Conservation (phyloP, 2,797 vertebrate genomes). For the Pagetopsis macropterus region DNA sequence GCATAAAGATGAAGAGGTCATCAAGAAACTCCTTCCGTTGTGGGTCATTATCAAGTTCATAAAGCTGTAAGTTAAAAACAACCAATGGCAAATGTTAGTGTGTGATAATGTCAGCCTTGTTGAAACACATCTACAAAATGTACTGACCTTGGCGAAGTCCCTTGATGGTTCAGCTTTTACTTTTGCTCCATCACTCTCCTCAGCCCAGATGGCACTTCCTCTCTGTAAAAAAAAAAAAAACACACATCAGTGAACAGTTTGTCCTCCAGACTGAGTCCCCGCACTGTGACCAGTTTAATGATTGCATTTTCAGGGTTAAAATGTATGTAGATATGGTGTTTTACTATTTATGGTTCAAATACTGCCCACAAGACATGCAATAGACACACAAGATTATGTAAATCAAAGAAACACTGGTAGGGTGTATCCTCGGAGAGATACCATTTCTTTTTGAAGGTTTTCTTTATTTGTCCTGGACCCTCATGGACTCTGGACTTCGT, state of each 20-base stretch:
- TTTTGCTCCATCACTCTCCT: conserved; percentile 89
- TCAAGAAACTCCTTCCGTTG: conserved; percentile 96
- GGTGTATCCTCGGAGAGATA: neutral
- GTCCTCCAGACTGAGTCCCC: neutral
- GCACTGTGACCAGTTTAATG: neutral
- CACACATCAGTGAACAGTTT: neutral
- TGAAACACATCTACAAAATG: neutral
- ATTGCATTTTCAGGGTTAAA: neutral
- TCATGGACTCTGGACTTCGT: conserved; percentile 12
- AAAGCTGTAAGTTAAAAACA: conserved; percentile 82
- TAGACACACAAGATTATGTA: neutral
- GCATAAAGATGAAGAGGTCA: conserved; percentile 96
- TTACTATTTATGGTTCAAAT: neutral
- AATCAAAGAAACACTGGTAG: neutral
- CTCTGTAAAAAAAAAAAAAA: conserved; percentile 63
- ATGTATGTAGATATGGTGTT: neutral
- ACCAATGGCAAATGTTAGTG: neutral
- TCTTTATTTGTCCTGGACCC: neutral
- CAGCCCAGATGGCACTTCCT: conserved; percentile 87
- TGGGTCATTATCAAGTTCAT: conserved; percentile 93
- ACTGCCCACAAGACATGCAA: neutral
- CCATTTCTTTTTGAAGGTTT: conserved; percentile 12
- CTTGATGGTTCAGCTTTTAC: conserved; percentile 91
- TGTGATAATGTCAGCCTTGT: conserved; percentile 9
- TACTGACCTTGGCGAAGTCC: conserved; percentile 96